Evolutionary conservation across 37 sponge, comb jelly and placozoan genomes (phyloP), one percentile per base, ranked within the genome.

Genomic region (Agelas oroides): DNA sequence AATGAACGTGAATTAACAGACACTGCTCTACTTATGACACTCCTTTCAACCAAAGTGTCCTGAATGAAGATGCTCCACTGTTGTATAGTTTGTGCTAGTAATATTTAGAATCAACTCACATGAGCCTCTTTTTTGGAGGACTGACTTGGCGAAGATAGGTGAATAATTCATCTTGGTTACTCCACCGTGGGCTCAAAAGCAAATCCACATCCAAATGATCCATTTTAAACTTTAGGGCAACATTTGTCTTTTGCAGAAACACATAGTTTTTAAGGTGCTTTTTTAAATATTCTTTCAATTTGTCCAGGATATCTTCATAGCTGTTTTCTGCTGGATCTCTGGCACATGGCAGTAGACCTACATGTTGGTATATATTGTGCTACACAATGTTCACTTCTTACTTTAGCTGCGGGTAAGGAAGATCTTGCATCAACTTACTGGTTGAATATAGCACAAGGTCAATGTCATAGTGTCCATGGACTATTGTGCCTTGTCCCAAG

Each of bases 381-480:
- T 12, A 46, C 46, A 46, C 8, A 46, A 46, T 8, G 46, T 46
- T 46, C 46, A 3, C 3, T 46, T 46, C 46, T 46, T n/a, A n/a
- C n/a, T n/a, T n/a, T n/a, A n/a, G n/a, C n/a, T n/a, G n/a, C n/a
- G n/a, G n/a, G n/a, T n/a, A n/a, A n/a, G n/a, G n/a, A n/a, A n/a
- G n/a, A n/a, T n/a, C n/a, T n/a, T n/a, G n/a, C n/a, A n/a, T 46
- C 46, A 46, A 46, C 46, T 46, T 46, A 46, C 46, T 46, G 8
- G 46, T 46, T 46, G 77, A 76, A 61, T 60, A 76, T 8, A 76
- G 35, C 25, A 76, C 62, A 5, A 76, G 77, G 18, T 76, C 77
- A 18, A 76, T 33, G 37, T 76, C 77, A 59, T 35, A 76, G n/a
- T 59, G 65, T 8, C 74, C 30, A 23, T 38, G 74, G 31, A 73